Base-by-base conservation (phyloP, 2,113 vertebrate genomes). In the Elaphurus davidianus region DNA sequence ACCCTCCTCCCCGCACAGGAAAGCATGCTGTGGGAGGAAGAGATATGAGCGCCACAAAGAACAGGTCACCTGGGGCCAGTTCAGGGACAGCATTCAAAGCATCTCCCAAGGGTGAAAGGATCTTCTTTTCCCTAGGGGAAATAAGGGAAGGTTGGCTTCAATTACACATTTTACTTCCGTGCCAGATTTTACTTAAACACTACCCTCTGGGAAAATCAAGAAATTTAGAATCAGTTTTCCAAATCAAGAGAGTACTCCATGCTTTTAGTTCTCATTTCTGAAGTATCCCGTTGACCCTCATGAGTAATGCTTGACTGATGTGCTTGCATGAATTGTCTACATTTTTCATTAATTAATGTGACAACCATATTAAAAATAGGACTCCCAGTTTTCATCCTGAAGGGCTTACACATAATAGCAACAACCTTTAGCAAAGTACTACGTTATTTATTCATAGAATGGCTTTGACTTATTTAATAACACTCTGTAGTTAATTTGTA, bases 361-460 rank as follows among this genome's bases (percentile, higher is more conserved):
- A 89, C 5, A 13, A 84, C 57, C 14, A 23, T 87, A 83, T 93
- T 96, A 96, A 95, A 97, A 95, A 84, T 78, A 87, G n/a, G 19
- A 64, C 27, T 97, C 86, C 30, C 28, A 25, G 52, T 94, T 94
- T 94, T 98, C 45, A 87, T 92, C 60, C 81, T 17, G 36, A 92
- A 57, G 50, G 47, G 43, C 81, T 96, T 91, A 45, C 9, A 96
- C 14, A 25, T 88, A 92, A 94, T 85, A 96, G 76, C 90, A 97
- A 87, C 90, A 95, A 71, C 50, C 88, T 97, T 97, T 83, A 90
- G 76, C 88, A 87, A 89, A 97, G 40, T n/a, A 23, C 45, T 79
- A 4, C 7, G 28, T 91, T 97, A 92, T 87, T 97, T 97, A 97
- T 95, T 97, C 88, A 83, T 86, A 84, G 50, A 91, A 81, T 93